Base-by-base conservation (phyloP, 2,113 vertebrate species). In the Blennius ocellaris region DNA sequence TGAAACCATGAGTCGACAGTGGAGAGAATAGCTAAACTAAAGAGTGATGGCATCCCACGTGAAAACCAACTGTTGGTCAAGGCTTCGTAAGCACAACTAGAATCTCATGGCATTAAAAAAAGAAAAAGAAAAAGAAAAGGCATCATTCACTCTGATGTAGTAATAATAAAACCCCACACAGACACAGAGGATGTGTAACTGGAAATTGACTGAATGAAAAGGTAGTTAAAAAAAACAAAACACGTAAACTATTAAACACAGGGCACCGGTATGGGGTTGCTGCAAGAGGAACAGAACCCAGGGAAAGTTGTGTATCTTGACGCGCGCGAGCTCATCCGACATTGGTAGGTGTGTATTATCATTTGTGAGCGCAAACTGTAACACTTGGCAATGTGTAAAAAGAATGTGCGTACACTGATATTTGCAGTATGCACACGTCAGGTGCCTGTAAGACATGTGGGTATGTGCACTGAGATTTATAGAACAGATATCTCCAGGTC, bases 101-200 rank as follows among this genome's bases (percentile, higher is more conserved):
- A 86, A 89, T 81, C 75, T 71, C 64, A 16, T 58, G 12, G 70
- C 84, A 79, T 75, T 80, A 58, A 65, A 41, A 77, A 48, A n/a
- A n/a, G n/a, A n/a, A n/a, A n/a, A n/a, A n/a, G n/a, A n/a, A n/a
- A n/a, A n/a, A n/a, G n/a, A n/a, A 51, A 77, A 62, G 65, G 21
- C 11, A 38, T 47, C 48, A 37, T 41, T 82, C 64, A 47, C 54
- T 73, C 55, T 21, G 53, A 41, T 43, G 39, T 30, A 4, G 4
- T 30, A 30, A 30, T 30, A 30, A 30, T 30, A 30, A 55, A 86
- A 61, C 39, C 41, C 37, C 16, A 74, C 63, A 58, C 39, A 76
- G 45, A 51, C 21, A 0, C 65, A 16, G 14, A 44, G 15, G 11
- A 73, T 50, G 58, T 11, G 12, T 10, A 52, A 69, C 39, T 21